Evolutionary conservation across 2,888 invertebrate genomes (phyloP).

Genomic region (Agrochola lota): DNA sequence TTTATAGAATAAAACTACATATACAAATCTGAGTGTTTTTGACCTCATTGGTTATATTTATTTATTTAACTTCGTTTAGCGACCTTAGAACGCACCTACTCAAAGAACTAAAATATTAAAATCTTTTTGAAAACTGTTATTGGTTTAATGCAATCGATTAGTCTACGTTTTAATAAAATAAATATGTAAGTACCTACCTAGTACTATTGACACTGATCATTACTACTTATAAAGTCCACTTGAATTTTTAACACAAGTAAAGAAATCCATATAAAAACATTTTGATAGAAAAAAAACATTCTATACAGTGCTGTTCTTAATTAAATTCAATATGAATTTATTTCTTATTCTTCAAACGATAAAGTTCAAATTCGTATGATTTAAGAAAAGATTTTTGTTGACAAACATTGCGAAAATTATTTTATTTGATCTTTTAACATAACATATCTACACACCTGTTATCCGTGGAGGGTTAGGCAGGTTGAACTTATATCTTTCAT

Average conservation of each 20-base stretch:
- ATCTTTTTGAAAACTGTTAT: background rate
- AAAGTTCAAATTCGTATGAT: background rate
- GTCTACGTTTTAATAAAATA: background rate
- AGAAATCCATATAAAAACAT: background rate
- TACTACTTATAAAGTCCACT: background rate
- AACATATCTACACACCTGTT: background rate
- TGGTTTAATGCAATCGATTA: background rate
- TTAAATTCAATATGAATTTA: background rate
- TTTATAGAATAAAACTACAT: too few relatives aligned
- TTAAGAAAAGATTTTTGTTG: background rate
- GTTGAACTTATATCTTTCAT: too few relatives aligned
- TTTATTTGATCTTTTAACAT: background rate
- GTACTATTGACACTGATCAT: slow-evolving; percentile 6
- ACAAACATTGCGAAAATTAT: background rate
- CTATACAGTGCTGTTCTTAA: background rate
- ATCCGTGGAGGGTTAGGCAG: background rate
- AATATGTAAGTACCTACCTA: background rate
- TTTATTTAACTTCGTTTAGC: too few relatives aligned
- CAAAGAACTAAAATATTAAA: background rate
- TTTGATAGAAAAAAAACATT: background rate
- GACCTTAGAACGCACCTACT: background rate
- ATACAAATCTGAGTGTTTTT: background rate
- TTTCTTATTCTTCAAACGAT: background rate
- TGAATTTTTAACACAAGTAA: background rate
- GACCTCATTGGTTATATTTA: background rate